Evolutionary conservation across 2,888 invertebrate genomes (phyloP).

Genomic region (Eupelmus urozonus): DNA sequence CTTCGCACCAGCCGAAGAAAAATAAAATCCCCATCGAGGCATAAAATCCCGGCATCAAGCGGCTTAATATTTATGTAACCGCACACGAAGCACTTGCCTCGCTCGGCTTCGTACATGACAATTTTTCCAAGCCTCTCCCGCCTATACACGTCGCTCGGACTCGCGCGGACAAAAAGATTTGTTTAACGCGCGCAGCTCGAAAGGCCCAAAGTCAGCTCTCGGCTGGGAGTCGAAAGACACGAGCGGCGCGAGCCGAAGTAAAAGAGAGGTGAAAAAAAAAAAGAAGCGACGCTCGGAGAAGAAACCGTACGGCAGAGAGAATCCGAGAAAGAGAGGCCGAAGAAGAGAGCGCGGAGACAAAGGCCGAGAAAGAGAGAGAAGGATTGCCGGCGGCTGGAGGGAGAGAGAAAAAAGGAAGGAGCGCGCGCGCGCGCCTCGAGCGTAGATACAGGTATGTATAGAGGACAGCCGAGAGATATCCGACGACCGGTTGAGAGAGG

Average conservation of each 20-base stretch:
- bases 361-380: constrained; percentile 28
- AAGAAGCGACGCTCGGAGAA: constrained; percentile 1
- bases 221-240: not conserved
- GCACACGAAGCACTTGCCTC: constrained; percentile 2
- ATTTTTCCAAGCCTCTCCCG: no score
- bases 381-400: constrained; percentile 4
- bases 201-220: no score
- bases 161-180: constrained; percentile 31
- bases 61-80: constrained; percentile 19
- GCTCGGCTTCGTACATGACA: no score
- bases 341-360: constrained; percentile 35
- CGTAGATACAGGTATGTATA: not conserved
- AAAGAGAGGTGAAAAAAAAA: constrained; percentile 15
- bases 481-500: constrained; percentile 8
- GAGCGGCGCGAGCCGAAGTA: not conserved
- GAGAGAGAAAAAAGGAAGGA: constrained; percentile 1
- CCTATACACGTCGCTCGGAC: not conserved
- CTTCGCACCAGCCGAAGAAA: no score
- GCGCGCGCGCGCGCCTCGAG: not conserved
- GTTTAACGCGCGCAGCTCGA: constrained; percentile 13
- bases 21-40: no score
- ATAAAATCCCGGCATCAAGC: no score
- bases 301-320: not conserved
- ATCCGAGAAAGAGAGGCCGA: not conserved
- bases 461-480: not conserved